These are phyloP conservation scores for Dasypus novemcinctus DNA, from an alignment of 2,113 vertebrate genomes.

Conservation along the genomic window DNA sequence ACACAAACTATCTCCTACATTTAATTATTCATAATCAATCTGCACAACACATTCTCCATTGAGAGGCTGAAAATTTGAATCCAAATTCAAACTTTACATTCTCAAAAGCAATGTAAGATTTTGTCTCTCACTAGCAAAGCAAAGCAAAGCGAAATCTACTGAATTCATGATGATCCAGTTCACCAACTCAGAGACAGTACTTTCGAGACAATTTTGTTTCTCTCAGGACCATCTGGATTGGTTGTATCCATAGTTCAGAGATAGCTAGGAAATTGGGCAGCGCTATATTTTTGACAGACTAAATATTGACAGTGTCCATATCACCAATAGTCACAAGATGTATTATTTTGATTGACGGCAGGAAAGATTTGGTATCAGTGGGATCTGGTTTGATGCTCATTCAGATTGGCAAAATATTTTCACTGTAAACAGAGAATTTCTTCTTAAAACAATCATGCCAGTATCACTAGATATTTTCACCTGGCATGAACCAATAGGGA, in stretches of 20 bases:
- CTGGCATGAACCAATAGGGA: neutral
- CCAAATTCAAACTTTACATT: neutral
- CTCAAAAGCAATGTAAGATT: neutral
- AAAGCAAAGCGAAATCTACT: neutral
- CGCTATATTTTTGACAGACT: neutral
- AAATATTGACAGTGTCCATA: neutral
- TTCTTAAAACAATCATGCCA: neutral
- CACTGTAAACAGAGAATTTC: neutral
- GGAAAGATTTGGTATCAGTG: neutral
- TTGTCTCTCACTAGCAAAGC: neutral
- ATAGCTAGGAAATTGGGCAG: neutral
- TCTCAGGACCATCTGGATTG: neutral
- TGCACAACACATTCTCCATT: neutral
- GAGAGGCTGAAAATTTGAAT: neutral
- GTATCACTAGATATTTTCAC: neutral
- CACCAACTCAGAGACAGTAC: neutral
- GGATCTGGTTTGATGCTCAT: neutral
- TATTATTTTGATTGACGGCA: neutral
- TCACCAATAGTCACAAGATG: neutral
- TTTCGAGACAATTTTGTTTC: neutral
- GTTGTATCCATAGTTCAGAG: neutral
- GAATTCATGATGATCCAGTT: conserved; percentile 24
- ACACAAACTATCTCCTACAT: neutral
- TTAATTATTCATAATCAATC: conserved; percentile 31
- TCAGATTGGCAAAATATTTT: neutral